Base-by-base conservation (phyloP, 2,113 vertebrate genomes). In the Tragelaphus imberbis region DNA sequence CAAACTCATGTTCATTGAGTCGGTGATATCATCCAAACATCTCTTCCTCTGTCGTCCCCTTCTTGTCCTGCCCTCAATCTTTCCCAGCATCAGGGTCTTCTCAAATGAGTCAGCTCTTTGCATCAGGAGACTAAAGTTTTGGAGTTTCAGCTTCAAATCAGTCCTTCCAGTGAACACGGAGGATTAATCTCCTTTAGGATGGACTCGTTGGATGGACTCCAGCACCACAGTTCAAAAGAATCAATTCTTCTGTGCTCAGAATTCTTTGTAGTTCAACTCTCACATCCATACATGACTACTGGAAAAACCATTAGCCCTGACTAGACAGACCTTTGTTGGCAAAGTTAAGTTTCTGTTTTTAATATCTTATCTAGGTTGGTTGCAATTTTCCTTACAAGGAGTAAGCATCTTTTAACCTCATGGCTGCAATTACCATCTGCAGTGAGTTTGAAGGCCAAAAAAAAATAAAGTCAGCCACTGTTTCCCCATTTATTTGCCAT, bases 211-310 rank as follows among this genome's bases (percentile, higher is more conserved):
- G n/a, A 36, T 71, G 44, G 44, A 44, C 44, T 44, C 9, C 65
- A 71, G 36, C 2, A 40, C 0, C 10, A 23, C 68, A 40, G 65
- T 36, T 36, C 65, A 36, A 36, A 36, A 71, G n/a, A 4, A 71
- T 71, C 17, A 11, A 36, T 36, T 68, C 8, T 68, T 36, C 0
- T 1, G 65, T 0, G 0, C 4, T 21, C 9, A 68, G 17, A 17
- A 36, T 36, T 71, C n/a, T 71, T 71, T 71, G 19, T 71, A 71
- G 9, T 71, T 17, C n/a, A 71, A 71, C n/a, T 71, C n/a, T 36
- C 17, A 36, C n/a, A 12, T 71, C 19, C n/a, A 71, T 71, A 12
- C n/a, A 71, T 12, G n/a, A 71, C 65, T 21, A 11, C 65, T 36
- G n/a, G 17, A 21, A 68, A 68, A 36, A 36, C 65, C 33, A 11